Evolutionary conservation across 2,888 invertebrate genomes (phyloP).

Genomic region (Dusona sp.): DNA sequence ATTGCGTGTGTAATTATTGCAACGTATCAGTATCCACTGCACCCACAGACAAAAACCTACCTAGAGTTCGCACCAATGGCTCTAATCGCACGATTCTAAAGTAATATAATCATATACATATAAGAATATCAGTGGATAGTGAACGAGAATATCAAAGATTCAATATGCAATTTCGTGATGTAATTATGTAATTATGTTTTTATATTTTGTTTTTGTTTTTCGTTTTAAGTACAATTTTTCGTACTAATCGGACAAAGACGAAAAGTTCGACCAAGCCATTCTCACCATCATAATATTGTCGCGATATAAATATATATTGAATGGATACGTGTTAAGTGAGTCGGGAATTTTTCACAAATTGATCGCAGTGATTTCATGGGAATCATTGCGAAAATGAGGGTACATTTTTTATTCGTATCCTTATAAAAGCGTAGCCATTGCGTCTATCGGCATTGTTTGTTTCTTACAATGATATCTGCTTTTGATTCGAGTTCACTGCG

Average conservation of each 20-base stretch:
- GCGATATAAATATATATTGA: constrained; percentile 2
- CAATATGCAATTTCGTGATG: constrained; percentile 49
- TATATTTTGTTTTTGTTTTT: background rate
- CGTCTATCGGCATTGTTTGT: constrained; percentile 13
- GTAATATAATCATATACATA: constrained; percentile 70
- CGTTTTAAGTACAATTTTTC: constrained; percentile 1
- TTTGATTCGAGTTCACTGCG: constrained; percentile 11
- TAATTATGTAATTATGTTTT: constrained; percentile 43
- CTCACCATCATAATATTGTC: constrained; percentile 10
- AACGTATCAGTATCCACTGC: constrained; percentile 57
- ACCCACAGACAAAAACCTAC: constrained; percentile 47
- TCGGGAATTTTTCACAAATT: constrained; percentile 18
- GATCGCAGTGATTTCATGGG: constrained; percentile 16
- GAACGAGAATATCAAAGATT: constrained; percentile 50
- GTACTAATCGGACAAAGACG: constrained; percentile 7
- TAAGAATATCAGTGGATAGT: constrained; percentile 31
- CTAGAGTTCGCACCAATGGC: constrained; percentile 79
- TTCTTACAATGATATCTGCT: background rate
- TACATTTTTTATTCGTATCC: constrained; percentile 30
- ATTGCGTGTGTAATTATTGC: constrained; percentile 57
- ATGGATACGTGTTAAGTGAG: background rate
- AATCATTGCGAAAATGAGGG: constrained; percentile 5
- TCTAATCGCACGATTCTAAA: constrained; percentile 83
- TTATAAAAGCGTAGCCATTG: constrained; percentile 36
- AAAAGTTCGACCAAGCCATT: constrained; percentile 5